Percentiles rank a stretch among this genome's conserved stretches.
Evolutionary conservation across 2,113 vertebrate genomes (phyloP).

Genomic region (Hypocryptadius cinnamomeus): DNA sequence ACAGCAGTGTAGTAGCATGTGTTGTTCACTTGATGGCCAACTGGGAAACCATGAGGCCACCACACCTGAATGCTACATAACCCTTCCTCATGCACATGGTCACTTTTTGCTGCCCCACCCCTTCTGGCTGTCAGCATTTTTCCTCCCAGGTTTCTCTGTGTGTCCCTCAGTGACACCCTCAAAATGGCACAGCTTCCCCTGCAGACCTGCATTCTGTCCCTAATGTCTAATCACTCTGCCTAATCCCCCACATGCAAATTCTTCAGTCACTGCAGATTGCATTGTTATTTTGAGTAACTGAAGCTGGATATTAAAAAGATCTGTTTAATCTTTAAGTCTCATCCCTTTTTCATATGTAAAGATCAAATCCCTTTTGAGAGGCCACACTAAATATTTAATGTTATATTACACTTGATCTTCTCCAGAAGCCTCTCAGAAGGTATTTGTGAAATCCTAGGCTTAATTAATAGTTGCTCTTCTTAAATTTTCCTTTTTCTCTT

Average conservation of each 20-base stretch:
- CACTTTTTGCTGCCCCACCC: neutral
- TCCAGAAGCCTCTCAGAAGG: neutral
- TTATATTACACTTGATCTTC: neutral
- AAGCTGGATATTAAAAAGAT: conserved; percentile 8
- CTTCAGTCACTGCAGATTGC: neutral
- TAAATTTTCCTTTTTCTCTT: too few relatives aligned
- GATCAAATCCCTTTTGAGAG: conserved; percentile 33
- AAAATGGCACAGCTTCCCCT: neutral
- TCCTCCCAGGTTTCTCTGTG: neutral
- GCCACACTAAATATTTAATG: conserved; percentile 19
- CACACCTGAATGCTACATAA: neutral
- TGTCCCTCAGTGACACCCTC: neutral
- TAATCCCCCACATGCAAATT: neutral
- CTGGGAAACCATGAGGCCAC: neutral
- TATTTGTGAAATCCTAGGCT: neutral
- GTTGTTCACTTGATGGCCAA: rapidly evolving
- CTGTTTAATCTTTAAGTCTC: conserved; percentile 10
- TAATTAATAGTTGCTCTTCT: neutral
- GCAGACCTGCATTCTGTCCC: neutral
- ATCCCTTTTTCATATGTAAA: conserved; percentile 22
- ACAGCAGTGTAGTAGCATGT: neutral
- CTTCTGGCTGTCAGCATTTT: neutral
- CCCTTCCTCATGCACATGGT: neutral
- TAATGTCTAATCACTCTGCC: neutral
- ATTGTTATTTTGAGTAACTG: neutral